Conservation (phyloP, 1,140 invertebrate species). For the Bicyclus anynana region DNA sequence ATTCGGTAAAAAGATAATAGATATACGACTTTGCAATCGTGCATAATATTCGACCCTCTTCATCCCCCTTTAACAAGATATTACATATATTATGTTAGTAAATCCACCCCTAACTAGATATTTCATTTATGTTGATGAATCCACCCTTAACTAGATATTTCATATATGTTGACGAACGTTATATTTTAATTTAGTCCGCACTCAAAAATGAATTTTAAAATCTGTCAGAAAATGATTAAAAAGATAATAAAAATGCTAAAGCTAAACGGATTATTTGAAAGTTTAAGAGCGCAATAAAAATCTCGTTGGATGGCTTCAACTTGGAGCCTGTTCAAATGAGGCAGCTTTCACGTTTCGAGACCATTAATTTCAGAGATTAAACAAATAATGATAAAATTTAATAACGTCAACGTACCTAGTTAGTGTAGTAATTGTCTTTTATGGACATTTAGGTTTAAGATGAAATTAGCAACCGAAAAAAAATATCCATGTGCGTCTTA, state of each 20-base stretch:
- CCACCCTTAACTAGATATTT: no score
- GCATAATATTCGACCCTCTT: no score
- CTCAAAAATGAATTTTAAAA: not conserved
- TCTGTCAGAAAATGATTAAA: not conserved
- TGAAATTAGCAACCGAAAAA: no score
- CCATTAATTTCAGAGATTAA: not conserved
- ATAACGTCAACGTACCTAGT: not conserved
- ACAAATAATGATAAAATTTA: not conserved
- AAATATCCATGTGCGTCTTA: no score
- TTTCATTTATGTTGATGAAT: no score
- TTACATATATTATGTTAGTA: no score
- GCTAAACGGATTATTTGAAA: slow-evolving; percentile 10
- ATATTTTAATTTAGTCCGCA: not conserved
- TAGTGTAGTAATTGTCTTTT: not conserved
- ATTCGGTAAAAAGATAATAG: no score
- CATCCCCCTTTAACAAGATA: no score
- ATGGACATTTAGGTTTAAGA: no score
- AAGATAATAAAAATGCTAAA: slow-evolving; percentile 4
- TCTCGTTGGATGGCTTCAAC: slow-evolving; percentile 5
- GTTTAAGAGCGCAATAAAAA: slow-evolving; percentile 13
- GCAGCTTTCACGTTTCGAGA: slow-evolving; percentile 1
- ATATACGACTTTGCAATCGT: no score
- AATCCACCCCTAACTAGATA: no score
- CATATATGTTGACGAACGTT: not conserved
- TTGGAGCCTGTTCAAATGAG: slow-evolving; percentile 10